Evolutionary conservation across 2,888 invertebrate species (phyloP), one percentile per base, ranked within the genome.

Genomic region (Nezara viridula): DNA sequence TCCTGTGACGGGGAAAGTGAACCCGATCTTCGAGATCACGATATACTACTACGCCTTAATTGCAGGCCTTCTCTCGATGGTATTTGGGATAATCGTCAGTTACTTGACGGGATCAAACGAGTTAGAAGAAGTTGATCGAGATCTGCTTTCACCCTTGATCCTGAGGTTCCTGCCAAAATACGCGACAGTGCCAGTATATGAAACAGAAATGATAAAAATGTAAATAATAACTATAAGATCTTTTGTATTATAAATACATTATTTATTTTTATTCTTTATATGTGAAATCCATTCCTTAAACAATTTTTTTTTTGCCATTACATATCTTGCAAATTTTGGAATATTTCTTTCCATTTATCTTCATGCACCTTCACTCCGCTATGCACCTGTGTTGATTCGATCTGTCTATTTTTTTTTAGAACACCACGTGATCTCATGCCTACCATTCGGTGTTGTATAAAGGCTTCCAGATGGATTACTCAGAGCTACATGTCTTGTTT

Each of bases 61-160:
- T 27, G 52, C 19, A 4, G 32, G 86, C 21, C 91, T 94, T 0
- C 93, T 95, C 0, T 94, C 95, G 0, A 93, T 96, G 3, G 92
- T 95, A 9, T 94, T 95, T 16, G 95, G 95, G 0, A 92, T 95
- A 9, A 92, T 95, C 16, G 94, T 95, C 92, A 96, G 96, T 91
- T 94, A 95, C 91, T 91, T 95, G 85, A 95, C 95, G 0, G 94
- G 94, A 0, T 93, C 93, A 85, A 93, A 94, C 14, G 94, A 94
- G 91, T 93, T 94, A 0, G 93, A 93, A 37, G 94, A 94, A n/a
- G 93, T 95, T 91, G 94, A 95, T 91, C 94, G 94, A 14, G 94
- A 94, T 89, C 94, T 95, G 55, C 94, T 95, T 91, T 94, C 95
- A 85, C 95, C 95, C 0, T 91, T 94, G 12, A 94, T 95, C 0